Evolutionary conservation across 2,113 vertebrate species (phyloP).

Genomic region (Microtus ochrogaster): DNA sequence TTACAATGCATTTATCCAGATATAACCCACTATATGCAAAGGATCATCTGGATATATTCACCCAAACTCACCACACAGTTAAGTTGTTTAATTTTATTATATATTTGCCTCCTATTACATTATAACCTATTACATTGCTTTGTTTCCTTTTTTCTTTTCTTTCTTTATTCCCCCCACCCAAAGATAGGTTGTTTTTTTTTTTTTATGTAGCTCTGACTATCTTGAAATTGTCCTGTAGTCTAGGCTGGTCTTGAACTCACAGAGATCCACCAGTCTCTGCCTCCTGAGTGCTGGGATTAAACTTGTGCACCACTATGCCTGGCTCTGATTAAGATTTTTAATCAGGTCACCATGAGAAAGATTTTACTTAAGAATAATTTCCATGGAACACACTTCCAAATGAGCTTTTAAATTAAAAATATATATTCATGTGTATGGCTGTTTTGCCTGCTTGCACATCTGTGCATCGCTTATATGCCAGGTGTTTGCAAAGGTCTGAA

Average conservation of each 20-base stretch:
- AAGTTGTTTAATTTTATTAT: not conserved
- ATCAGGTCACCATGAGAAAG: not conserved
- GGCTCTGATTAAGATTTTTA: not conserved
- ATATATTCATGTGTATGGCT: not conserved
- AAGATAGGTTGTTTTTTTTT: not conserved
- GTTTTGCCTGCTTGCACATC: not conserved
- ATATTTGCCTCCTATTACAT: not conserved
- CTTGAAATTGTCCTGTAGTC: not conserved
- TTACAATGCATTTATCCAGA: not conserved
- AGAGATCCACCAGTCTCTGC: not conserved
- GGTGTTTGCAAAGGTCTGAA: not conserved
- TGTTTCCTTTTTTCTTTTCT: not conserved
- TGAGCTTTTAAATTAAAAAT: not conserved
- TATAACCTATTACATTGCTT: not conserved
- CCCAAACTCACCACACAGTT: not conserved
- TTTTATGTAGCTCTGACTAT: not conserved
- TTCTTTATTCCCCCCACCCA: too few relatives aligned
- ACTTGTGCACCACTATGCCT: too few relatives aligned
- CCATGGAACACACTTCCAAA: not conserved
- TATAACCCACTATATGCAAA: not conserved
- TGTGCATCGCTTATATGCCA: not conserved
- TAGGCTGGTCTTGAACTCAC: not conserved
- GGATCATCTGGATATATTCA: not conserved
- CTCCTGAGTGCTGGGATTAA: not conserved
- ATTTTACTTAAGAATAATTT: not conserved